Conservation (phyloP, 2,797 vertebrate species). For the Sebastes ruberrimus region DNA sequence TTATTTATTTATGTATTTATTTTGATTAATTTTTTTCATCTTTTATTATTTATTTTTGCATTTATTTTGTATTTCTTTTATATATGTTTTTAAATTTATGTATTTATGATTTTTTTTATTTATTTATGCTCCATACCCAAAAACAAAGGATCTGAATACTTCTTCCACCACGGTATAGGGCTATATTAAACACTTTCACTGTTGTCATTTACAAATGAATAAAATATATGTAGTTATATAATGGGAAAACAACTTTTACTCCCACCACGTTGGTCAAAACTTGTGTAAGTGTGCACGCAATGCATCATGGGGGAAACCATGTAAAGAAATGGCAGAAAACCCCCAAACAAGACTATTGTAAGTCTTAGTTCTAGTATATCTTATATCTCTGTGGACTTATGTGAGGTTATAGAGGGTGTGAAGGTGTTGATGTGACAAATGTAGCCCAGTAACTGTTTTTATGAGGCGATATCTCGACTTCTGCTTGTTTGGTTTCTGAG, state of each 20-base stretch:
- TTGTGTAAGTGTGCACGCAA: neutral
- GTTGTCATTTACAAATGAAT: accelerated
- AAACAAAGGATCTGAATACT: no score
- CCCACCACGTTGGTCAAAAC: neutral
- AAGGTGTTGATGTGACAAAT: neutral
- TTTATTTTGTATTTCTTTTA: no score
- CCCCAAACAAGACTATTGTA: neutral
- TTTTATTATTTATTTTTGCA: no score
- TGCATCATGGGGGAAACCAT: neutral
- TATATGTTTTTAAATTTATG: no score
- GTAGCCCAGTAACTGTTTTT: accelerated
- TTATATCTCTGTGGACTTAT: neutral
- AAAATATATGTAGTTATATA: neutral
- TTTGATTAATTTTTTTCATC: no score
- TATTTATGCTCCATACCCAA: no score
- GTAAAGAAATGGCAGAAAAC: neutral
- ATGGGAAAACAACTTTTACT: accelerated
- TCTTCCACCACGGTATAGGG: no score
- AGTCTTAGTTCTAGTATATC: neutral
- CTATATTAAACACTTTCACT: neutral
- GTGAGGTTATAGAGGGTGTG: neutral
- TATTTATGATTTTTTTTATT: no score
- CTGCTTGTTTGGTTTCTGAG: neutral
- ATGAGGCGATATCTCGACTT: neutral
- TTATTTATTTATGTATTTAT: no score